Evolutionary conservation across 2,113 vertebrate genomes (phyloP).

Genomic region (Oreotrochilus melanogaster): DNA sequence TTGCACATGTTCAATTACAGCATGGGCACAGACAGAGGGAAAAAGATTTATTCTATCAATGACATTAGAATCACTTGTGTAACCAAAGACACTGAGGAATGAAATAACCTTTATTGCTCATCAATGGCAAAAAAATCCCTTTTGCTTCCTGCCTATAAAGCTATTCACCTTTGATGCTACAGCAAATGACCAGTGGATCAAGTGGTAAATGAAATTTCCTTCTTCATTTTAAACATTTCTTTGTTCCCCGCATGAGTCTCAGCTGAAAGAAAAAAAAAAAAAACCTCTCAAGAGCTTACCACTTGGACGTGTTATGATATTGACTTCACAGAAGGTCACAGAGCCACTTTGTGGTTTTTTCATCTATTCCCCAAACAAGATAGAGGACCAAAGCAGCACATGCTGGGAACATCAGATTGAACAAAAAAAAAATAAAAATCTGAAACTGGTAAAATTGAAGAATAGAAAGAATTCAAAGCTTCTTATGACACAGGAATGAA

Average conservation of each 20-base stretch:
- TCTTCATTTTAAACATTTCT: slow-evolving; percentile 51
- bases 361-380: background rate
- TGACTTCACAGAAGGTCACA: slow-evolving; percentile 10
- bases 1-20: slow-evolving; percentile 24
- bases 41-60: slow-evolving; percentile 45
- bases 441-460: background rate
- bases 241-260: background rate
- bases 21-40: background rate
- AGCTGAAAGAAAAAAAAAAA: background rate
- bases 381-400: background rate
- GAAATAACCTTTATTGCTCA: slow-evolving; percentile 32
- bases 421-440: background rate
- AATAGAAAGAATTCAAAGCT: background rate
- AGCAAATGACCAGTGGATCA: slow-evolving; percentile 18
- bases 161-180: slow-evolving; percentile 11
- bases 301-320: background rate
- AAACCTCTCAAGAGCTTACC: background rate
- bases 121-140: background rate
- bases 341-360: background rate
- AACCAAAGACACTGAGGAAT: slow-evolving; percentile 6
- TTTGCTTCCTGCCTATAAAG: slow-evolving; percentile 22
- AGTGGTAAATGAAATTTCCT: slow-evolving; percentile 31
- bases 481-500: background rate
- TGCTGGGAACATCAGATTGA: background rate
- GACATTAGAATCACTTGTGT: slow-evolving; percentile 7